These are phyloP conservation scores for Chrysaora quinquecirrha DNA, from an alignment of 30 jellyfish, hydroid and myxozoan species.

Conservation along the genomic window DNA sequence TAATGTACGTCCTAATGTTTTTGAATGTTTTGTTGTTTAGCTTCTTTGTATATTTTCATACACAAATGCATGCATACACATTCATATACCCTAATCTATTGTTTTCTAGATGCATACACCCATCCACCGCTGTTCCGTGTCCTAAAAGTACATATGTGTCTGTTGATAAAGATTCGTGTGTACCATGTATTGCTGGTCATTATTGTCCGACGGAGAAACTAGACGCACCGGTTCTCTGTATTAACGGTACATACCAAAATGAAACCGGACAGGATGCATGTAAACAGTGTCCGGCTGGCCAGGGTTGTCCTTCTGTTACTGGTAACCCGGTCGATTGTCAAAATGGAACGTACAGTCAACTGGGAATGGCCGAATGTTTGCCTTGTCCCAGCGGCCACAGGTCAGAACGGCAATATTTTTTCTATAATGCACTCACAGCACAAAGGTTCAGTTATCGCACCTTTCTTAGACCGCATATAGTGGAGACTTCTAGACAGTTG, in stretches of 20 bases:
- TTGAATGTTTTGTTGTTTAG: too few relatives aligned
- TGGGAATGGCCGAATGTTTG: constrained; percentile 34
- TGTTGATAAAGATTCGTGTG: constrained; percentile 63
- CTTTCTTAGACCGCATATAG: too few relatives aligned
- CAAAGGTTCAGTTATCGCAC: too few relatives aligned
- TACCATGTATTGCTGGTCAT: constrained; percentile 54
- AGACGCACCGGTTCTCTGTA: constrained; percentile 33
- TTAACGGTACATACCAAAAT: constrained; percentile 91
- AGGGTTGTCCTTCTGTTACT: background rate
- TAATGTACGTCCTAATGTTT: too few relatives aligned
- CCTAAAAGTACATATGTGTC: constrained; percentile 50
- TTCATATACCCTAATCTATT: too few relatives aligned
- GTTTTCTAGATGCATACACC: constrained; percentile 64
- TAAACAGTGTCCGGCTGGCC: constrained; percentile 87
- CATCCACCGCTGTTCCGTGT: constrained; percentile 48
- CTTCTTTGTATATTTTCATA: too few relatives aligned
- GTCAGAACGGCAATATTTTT: too few relatives aligned
- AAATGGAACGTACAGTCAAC: constrained; percentile 34
- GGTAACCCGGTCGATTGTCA: constrained; percentile 50
- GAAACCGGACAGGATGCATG: constrained; percentile 65
- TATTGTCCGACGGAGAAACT: constrained; percentile 49
- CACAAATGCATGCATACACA: too few relatives aligned
- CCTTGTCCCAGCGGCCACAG: constrained; percentile 34
- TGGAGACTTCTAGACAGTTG: too few relatives aligned
- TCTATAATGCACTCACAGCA: too few relatives aligned